Evolutionary conservation across 2,888 invertebrate genomes (phyloP).

Genomic region (Euclidia mi): DNA sequence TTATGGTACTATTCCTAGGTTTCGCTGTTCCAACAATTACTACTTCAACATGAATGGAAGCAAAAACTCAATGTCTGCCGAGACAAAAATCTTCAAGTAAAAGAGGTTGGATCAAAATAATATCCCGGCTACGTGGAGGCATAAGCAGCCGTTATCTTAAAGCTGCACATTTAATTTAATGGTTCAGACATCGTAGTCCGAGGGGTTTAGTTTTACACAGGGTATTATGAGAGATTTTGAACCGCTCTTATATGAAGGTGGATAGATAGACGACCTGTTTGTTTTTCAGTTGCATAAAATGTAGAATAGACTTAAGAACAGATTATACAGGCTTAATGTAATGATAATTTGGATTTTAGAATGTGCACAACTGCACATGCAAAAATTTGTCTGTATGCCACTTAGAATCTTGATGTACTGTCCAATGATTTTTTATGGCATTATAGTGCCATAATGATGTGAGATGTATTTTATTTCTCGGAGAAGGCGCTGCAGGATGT

Average conservation of each 20-base stretch:
- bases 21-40: conserved; percentile 18
- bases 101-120: conserved; percentile 69
- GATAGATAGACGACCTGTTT: conserved; percentile 1
- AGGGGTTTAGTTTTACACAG: conserved; percentile 49
- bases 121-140: conserved; percentile 64
- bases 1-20: neutral
- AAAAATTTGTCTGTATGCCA: no score
- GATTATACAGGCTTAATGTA: no score
- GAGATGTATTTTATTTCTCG: no score
- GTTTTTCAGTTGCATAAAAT: conserved; percentile 1
- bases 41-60: conserved; percentile 30
- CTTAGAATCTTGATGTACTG: no score
- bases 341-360: no score
- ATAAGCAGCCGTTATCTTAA: conserved; percentile 68
- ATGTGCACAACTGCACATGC: no score
- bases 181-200: conserved; percentile 43
- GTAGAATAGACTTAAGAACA: no score
- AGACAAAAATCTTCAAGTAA: conserved; percentile 48
- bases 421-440: no score
- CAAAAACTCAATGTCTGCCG: conserved; percentile 33
- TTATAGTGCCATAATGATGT: no score
- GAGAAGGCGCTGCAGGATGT: no score
- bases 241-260: conserved; percentile 25
- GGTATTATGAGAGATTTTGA: conserved; percentile 49
- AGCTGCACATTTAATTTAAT: conserved; percentile 71